phyloP scores from a whole-genome alignment of 1,140 invertebrate genomes.

The Ostrea denselamellosa region DNA sequence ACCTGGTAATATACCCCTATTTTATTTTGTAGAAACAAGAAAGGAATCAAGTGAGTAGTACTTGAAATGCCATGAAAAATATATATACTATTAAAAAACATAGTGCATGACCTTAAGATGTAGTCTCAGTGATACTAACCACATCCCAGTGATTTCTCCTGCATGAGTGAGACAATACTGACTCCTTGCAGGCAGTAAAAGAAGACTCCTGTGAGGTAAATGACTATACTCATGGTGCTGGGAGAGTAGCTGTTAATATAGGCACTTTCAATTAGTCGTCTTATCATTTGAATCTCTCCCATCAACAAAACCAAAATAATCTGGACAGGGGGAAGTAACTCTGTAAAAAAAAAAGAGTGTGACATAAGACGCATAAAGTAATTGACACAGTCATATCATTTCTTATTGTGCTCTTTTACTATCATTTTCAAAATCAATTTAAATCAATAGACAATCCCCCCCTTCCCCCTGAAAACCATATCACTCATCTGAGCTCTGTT shows the following conservation, averaged over 20 bases:
- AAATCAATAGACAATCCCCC: neutral
- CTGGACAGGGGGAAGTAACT: conserved; percentile 35
- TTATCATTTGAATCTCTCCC: conserved; percentile 48
- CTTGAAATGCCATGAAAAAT: no score
- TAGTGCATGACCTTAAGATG: no score
- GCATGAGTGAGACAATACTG: conserved; percentile 43
- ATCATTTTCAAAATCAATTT: no score
- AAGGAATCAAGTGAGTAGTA: no score
- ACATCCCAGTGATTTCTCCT: neutral
- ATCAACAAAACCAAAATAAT: conserved; percentile 45
- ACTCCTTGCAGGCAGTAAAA: conserved; percentile 44
- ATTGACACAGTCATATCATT: no score
- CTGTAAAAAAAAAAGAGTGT: conserved; percentile 31
- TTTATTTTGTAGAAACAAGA: no score
- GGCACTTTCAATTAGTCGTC: conserved; percentile 46
- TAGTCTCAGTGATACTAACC: conserved; percentile 18
- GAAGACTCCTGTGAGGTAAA: conserved; percentile 45
- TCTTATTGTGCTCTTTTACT: no score
- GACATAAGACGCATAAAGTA: no score
- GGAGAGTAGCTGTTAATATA: conserved; percentile 50
- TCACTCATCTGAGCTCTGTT: no score
- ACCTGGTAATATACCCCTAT: no score
- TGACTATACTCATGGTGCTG: conserved; percentile 51
- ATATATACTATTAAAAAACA: no score
- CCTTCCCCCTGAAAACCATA: no score